Evolutionary conservation across 92 coral and sea anemone genomes (phyloP), one percentile per base, ranked within the genome.

Genomic region (Epizoanthus rinbou): DNA sequence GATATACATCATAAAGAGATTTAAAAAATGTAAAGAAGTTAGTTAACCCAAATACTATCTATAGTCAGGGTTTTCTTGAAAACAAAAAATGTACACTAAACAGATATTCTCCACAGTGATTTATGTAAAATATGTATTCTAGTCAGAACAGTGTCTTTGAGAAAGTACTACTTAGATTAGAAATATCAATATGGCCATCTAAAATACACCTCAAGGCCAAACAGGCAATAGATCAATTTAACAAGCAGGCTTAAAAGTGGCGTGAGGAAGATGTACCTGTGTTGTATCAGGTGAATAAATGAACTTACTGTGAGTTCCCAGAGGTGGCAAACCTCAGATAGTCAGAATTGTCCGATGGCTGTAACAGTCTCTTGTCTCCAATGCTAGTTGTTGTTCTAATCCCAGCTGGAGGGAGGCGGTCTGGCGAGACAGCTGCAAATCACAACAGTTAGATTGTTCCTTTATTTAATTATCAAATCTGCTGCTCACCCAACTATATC

Each of bases 361-460:
- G 90, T 24, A 90, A 67, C 33, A 95, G 93, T 54, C 98, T 78
- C 86, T 90, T 88, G 70, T 95, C 98, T 18, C 95, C 98, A 63
- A 93, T 66, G 72, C 95, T 92, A 5, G 92, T 91, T 41, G 82
- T 84, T 3, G 95, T 91, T 43, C 86, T 88, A 57, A 93, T 85
- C 4, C 98, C 98, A 67, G 98, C 98, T 50, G 98, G 91, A 14
- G 98, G 95, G 22, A 95, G 85, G 31, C 89, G 89, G 70, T 95
- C 98, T 50, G 98, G 98, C 39, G 98, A 88, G 31, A 85, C 79
- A 15, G 83, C 97, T 95, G 39, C 17, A 71, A 43, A 64, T 80
- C 15, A 57, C 28, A 63, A 14, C 13, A 41, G 18, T 47, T 17
- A 22, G 31, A 16, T 45, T 37, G 43, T 37, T 37, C 3, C 43